Base-by-base conservation (phyloP, 2,797 vertebrate genomes). In the Cheirogaleus major region DNA sequence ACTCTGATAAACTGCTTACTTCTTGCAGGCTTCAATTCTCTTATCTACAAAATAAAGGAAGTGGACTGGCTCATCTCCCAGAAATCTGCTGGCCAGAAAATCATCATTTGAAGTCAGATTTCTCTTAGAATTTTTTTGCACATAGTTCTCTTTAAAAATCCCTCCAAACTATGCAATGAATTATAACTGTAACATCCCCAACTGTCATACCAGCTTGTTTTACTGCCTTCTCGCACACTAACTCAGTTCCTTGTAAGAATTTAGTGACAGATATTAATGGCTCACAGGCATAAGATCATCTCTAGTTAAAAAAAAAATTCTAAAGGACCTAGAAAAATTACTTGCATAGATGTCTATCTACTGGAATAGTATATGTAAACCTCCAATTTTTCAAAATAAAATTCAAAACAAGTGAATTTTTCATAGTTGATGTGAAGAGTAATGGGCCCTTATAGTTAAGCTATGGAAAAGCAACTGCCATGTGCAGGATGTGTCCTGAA, bases 41-140 rank as follows among this genome's bases (percentile, higher is more conserved):
- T 84, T 92, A 59, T 61, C 72, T 84, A 5, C n/a, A 69, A 94
- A 92, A 83, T 57, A 78, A 92, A 65, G 65, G 81, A 84, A 65
- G 45, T 69, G 9, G 15, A 15, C 30, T 83, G 72, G 57, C 50
- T 89, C 17, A 9, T 55, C 8, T 70, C 88, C 52, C 89, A 65
- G 17, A 91, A 65, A 25, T 65, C 52, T 80, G 83, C 61, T 55
- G n/a, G 81, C 38, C 93, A 86, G 81, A 61, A 89, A 87, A 35
- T 32, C 63, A 72, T 61, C 30, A 88, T 91, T 88, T 81, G 43
- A 84, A 48, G 45, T 84, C 32, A 55, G 14, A 81, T 73, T 57
- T 96, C n/a, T 59, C 73, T 73, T 72, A 6, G 10, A 55, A 35
- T 23, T 76, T 88, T 48, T 59, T 78, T 50, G 50, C 41, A 14